Conservation (phyloP, 2,888 invertebrate species). For the Desoria tigrina region DNA sequence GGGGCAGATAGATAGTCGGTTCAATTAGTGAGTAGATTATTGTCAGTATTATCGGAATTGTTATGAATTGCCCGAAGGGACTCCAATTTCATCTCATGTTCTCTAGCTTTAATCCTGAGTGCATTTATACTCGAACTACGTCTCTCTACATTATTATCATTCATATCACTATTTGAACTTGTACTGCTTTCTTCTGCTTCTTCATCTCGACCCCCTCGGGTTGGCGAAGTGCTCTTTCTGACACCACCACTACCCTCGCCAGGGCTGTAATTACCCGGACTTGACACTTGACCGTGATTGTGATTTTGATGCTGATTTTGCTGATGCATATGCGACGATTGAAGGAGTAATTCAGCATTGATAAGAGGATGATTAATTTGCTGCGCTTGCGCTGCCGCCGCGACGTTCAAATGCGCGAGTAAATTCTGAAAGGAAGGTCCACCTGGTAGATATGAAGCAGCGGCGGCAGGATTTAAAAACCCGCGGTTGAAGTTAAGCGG, state of each 20-base stretch:
- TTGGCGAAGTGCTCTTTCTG: slow-evolving; percentile 30
- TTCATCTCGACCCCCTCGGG: slow-evolving; percentile 22
- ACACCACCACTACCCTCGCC: slow-evolving; percentile 45
- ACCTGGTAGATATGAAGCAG: slow-evolving; percentile 67
- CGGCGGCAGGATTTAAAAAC: slow-evolving; percentile 61
- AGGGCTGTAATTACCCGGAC: slow-evolving; percentile 42
- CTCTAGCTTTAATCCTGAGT: slow-evolving; percentile 80
- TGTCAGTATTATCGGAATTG: neutral
- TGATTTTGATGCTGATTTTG: slow-evolving; percentile 26
- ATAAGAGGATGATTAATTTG: slow-evolving; percentile 42
- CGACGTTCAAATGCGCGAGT: slow-evolving; percentile 67
- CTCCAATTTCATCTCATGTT: slow-evolving; percentile 82
- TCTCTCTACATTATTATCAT: slow-evolving; percentile 71
- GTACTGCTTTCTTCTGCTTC: slow-evolving; percentile 33
- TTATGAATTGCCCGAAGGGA: neutral
- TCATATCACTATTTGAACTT: slow-evolving; percentile 30
- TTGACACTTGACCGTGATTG: slow-evolving; percentile 38
- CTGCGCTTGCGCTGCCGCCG: slow-evolving; percentile 51
- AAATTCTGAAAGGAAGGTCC: slow-evolving; percentile 76
- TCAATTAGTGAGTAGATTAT: neutral
- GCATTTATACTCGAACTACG: slow-evolving; percentile 85
- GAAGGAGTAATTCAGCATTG: slow-evolving; percentile 24
- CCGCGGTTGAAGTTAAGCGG: slow-evolving; percentile 55
- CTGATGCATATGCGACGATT: slow-evolving; percentile 32
- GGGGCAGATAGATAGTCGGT: no score